phyloP scores from a whole-genome alignment of 2,797 vertebrate species.

The Psittacula derbiana region DNA sequence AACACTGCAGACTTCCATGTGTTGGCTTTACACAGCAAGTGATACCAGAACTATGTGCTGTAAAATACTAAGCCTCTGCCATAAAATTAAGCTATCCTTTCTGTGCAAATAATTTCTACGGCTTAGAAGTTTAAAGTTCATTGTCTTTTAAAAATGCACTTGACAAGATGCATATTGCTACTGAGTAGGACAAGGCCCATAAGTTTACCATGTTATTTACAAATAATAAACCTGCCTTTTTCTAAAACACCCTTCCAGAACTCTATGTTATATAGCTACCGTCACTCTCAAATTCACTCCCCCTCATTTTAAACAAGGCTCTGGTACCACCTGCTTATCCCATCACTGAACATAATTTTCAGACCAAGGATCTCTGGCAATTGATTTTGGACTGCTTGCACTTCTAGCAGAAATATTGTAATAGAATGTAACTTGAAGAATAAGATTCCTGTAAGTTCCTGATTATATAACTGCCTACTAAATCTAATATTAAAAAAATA shows the following conservation, averaged over 20 bases:
- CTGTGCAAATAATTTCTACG: background rate
- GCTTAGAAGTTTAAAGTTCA: background rate
- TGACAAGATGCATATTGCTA: background rate
- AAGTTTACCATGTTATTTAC: background rate
- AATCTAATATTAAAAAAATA: slow-evolving; percentile 26
- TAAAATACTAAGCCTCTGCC: background rate
- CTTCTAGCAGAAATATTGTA: background rate
- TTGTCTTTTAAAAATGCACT: background rate
- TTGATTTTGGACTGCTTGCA: background rate
- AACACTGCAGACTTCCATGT: background rate
- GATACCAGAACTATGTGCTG: background rate
- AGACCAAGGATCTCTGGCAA: background rate
- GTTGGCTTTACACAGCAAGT: background rate
- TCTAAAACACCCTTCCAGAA: background rate
- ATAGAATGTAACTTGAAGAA: background rate
- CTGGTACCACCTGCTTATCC: background rate
- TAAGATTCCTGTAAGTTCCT: background rate
- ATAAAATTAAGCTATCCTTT: background rate
- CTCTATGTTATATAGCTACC: background rate
- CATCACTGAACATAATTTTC: background rate
- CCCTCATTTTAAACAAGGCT: background rate
- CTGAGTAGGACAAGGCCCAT: background rate
- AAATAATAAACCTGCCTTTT: background rate
- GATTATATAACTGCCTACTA: background rate
- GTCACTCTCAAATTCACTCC: background rate